Evolutionary conservation across 2,113 vertebrate species (phyloP).

Genomic region (Hippotragus niger): DNA sequence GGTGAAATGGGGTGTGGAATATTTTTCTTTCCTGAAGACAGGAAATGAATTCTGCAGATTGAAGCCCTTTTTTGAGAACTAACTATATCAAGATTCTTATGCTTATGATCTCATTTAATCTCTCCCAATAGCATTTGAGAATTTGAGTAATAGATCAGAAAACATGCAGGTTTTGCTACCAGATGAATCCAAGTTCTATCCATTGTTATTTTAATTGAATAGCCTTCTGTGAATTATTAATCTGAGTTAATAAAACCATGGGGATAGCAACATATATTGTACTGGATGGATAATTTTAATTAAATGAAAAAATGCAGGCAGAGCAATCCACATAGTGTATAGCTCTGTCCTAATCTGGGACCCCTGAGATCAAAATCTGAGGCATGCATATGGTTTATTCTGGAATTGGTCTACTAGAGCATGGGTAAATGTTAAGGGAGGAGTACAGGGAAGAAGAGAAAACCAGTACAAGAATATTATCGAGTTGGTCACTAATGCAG

Average conservation of each 20-base stretch:
- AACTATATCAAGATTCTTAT: background rate
- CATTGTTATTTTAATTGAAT: background rate
- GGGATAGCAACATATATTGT: background rate
- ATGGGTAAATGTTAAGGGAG: background rate
- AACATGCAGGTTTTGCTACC: background rate
- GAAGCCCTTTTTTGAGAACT: background rate
- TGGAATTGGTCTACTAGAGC: background rate
- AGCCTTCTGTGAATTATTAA: background rate
- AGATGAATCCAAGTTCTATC: background rate
- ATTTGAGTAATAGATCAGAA: background rate
- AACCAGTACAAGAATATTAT: background rate
- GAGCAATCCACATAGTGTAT: background rate
- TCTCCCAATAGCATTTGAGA: background rate
- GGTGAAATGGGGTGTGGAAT: background rate
- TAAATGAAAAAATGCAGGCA: background rate
- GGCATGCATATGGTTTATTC: background rate
- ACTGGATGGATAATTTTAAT: background rate
- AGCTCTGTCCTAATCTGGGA: background rate
- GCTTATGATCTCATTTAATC: background rate
- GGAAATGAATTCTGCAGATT: background rate
- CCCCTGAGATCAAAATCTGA: background rate
- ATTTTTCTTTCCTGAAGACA: conserved; percentile 23
- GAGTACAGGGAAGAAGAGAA: background rate
- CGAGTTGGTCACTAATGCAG: background rate
- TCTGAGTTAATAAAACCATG: background rate